These are phyloP conservation scores for Capreolus pygargus DNA, from an alignment of 2,113 vertebrate species.

Conservation along the genomic window DNA sequence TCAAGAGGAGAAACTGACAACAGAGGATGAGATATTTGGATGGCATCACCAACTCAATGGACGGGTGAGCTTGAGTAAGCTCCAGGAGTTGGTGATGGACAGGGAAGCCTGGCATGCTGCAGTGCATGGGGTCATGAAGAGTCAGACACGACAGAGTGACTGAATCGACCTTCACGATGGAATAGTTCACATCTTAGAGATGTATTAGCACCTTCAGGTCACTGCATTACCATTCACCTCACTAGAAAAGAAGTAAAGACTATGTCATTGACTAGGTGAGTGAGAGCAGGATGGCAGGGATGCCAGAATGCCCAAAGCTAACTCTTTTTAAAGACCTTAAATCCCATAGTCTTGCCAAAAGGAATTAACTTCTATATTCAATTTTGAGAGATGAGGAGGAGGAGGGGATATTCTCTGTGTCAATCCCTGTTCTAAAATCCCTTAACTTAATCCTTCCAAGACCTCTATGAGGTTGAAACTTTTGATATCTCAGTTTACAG, in stretches of 20 bases:
- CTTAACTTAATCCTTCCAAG: background rate
- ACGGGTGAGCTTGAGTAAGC: background rate
- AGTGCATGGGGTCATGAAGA: background rate
- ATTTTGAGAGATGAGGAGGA: background rate
- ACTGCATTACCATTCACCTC: background rate
- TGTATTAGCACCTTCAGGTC: background rate
- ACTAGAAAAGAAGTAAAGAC: background rate
- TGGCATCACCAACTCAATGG: background rate
- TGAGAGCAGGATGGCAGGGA: background rate
- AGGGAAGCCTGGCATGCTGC: background rate
- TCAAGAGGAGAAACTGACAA: background rate
- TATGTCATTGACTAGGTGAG: background rate
- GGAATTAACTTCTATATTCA: background rate
- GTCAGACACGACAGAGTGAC: background rate
- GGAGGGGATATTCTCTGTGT: background rate
- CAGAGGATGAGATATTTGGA: background rate
- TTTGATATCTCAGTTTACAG: background rate
- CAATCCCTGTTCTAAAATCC: background rate
- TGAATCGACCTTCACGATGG: background rate
- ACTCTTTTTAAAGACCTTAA: background rate
- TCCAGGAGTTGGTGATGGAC: background rate
- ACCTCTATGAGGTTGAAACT: background rate
- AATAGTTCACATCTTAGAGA: background rate
- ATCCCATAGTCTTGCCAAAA: background rate
- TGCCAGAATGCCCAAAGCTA: background rate